Evolutionary conservation across 2,113 vertebrate species (phyloP), one percentile per base, ranked within the genome.

Genomic region (Prinia subflava): DNA sequence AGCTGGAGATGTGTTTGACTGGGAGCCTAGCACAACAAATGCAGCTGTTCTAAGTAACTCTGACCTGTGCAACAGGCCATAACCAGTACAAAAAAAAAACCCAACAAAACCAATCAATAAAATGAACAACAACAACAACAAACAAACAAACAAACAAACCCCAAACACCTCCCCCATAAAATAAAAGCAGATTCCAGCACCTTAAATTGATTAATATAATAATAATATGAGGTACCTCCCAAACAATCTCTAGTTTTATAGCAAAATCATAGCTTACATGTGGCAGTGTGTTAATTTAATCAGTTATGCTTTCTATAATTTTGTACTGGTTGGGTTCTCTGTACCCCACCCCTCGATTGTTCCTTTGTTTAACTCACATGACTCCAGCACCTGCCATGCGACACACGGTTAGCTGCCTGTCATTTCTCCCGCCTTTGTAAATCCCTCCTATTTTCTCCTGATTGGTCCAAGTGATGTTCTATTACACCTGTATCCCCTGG

Each of bases 11-110:
- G 15, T 64, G 14, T 21, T 75, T 83, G 25, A 7, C n/a, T 41
- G 31, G 11, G 13, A 92, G 12, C 6, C 14, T 4, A 78, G 5
- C 23, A 75, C 24, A 79, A 49, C 9, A 71, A 30, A 70, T 56
- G 53, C 1, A 90, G 25, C 16, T 67, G 3, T 68, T 87, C 19
- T 71, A 81, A 92, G 33, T 33, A 84, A 50, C 11, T 33, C 42
- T 63, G 39, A 59, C 20, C 21, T 79, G 35, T 50, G 33, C 17
- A 70, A 3, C 13, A n/a, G 13, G 35, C 39, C 0, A 0, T 33
- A 70, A 59, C 2, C 14, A 73, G 31, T 11, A 19, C 4, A 64
- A 53, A 35, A 77, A 16, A 25, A 33, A 6, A 57, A 67, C 16
- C 22, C 28, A 25, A 47, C 25, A 42, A 74, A 6, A 20, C 20